Evolutionary conservation across 2,797 vertebrate species (phyloP).

Genomic region (Girardinus metallicus): DNA sequence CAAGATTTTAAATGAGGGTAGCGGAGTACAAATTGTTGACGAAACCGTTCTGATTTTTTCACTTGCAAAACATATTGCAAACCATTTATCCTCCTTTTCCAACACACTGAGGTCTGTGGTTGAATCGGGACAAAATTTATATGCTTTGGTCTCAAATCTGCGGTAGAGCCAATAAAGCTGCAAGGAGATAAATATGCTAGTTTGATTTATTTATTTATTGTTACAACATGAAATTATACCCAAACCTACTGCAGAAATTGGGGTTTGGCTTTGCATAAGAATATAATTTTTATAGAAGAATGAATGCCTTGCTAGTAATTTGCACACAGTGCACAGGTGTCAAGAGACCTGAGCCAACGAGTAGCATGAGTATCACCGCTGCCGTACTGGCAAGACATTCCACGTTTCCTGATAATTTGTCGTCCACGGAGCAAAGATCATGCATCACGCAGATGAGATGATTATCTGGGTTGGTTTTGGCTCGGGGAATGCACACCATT

Average conservation of each 20-base stretch:
- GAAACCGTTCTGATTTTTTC: not conserved
- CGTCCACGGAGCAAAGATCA: constrained; percentile 50
- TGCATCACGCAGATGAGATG: constrained; percentile 78
- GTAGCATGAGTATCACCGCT: constrained; percentile 19
- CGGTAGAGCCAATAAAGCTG: not conserved
- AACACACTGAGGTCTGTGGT: not conserved
- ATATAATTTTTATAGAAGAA: constrained; percentile 20
- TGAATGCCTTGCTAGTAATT: not conserved
- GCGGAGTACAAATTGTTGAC: not conserved
- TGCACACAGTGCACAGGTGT: not conserved
- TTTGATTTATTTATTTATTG: constrained; percentile 2
- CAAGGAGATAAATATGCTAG: not conserved
- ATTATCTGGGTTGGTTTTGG: constrained; percentile 79
- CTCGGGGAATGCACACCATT: constrained; percentile 62
- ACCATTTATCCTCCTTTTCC: not conserved
- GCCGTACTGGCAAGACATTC: constrained; percentile 43
- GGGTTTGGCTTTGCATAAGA: constrained; percentile 3
- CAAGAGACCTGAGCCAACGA: not conserved
- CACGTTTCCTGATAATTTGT: constrained; percentile 58
- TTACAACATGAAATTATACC: not conserved
- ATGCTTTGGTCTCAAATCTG: not conserved
- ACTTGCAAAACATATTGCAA: not conserved
- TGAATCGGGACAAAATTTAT: not conserved
- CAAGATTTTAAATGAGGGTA: not conserved
- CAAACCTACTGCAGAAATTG: not conserved